Percentiles rank a stretch among this genome's conserved stretches.
Conservation (phyloP, 2,797 vertebrate genomes). For the Semotilus atromaculatus region DNA sequence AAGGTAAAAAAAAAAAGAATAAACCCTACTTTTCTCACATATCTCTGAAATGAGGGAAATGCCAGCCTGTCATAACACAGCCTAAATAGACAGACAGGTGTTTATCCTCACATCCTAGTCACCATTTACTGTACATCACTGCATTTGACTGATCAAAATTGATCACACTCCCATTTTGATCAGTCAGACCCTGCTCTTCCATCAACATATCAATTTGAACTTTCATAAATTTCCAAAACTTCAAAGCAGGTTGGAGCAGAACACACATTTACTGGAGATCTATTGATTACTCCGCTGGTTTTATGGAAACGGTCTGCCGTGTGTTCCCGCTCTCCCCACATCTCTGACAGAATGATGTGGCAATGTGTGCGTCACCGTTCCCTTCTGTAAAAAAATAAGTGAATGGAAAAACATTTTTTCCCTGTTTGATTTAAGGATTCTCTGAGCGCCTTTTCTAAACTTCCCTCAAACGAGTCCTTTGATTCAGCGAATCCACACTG, state of each 20-base stretch:
- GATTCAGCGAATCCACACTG: slow-evolving; percentile 39
- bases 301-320: slow-evolving; percentile 49
- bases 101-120: slow-evolving; percentile 21
- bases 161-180: slow-evolving; percentile 23
- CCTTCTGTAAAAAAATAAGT: slow-evolving; percentile 10
- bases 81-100: slow-evolving; percentile 38
- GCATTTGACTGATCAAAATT: slow-evolving; percentile 38
- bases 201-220: slow-evolving; percentile 44
- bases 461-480: slow-evolving; percentile 26
- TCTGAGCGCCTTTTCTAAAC: not conserved
- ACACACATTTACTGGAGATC: slow-evolving; percentile 34
- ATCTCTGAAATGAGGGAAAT: slow-evolving; percentile 44
- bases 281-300: slow-evolving; percentile 47
- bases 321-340: not conserved
- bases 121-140: slow-evolving; percentile 33
- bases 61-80: slow-evolving; percentile 38
- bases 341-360: slow-evolving; percentile 42
- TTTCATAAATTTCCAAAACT: slow-evolving; percentile 42
- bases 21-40: slow-evolving; percentile 16
- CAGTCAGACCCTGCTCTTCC: slow-evolving; percentile 4
- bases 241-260: slow-evolving; percentile 39
- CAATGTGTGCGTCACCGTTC: slow-evolving; percentile 15
- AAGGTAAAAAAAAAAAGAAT: slow-evolving; percentile 37
- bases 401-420: not conserved
- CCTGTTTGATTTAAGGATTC: slow-evolving; percentile 32